A percentile compares a stretch with the other conserved stretches of the same genome.
Conservation (phyloP, 1,140 invertebrate genomes). For the Myzus persicae region DNA sequence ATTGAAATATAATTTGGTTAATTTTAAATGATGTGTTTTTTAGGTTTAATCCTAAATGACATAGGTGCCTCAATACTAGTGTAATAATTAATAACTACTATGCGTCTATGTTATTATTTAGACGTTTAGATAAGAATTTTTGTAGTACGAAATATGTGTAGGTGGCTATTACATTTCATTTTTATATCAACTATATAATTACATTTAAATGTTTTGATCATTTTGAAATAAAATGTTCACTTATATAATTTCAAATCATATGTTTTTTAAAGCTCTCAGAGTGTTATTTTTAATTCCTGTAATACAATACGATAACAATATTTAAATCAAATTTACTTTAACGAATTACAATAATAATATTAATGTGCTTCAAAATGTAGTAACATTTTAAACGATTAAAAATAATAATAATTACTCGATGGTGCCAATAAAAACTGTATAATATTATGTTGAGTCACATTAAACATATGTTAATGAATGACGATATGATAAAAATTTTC, state of each 20-base stretch:
- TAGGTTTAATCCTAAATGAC: background rate
- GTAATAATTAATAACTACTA: background rate
- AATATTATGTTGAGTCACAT: background rate
- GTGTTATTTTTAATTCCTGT: background rate
- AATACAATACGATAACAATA: constrained; percentile 3
- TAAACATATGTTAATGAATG: background rate
- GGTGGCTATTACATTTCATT: background rate
- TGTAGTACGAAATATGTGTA: background rate
- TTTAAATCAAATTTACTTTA: constrained; percentile 3
- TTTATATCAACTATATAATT: background rate
- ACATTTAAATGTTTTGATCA: background rate
- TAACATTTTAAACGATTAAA: constrained; percentile 15
- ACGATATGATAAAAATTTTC: background rate
- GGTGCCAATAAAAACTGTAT: background rate
- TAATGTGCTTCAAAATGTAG: background rate
- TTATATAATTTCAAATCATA: background rate
- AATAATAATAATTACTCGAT: background rate
- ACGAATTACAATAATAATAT: background rate
- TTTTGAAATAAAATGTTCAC: background rate
- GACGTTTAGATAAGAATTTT: background rate
- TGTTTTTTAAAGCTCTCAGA: background rate
- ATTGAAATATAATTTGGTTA: background rate
- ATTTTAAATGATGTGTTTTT: background rate
- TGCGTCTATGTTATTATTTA: background rate
- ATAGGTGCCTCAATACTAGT: background rate